Conservation (phyloP, 2,113 vertebrate species). For the Sialia sialis region DNA sequence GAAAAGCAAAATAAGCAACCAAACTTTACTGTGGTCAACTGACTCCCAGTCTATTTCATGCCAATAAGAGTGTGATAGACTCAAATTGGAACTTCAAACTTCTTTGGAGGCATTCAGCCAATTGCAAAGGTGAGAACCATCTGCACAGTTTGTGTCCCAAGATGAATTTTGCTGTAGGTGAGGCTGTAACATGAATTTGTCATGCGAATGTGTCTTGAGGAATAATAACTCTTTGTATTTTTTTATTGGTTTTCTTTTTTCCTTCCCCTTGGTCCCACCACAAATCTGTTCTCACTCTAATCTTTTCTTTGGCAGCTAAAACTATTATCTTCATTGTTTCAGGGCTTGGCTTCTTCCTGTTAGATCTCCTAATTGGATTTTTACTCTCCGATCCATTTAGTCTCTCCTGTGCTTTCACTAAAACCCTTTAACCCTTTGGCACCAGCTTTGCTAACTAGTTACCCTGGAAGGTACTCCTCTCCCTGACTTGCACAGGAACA, state of each 20-base stretch:
- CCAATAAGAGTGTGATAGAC: not conserved
- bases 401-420: not conserved
- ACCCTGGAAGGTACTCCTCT: not conserved
- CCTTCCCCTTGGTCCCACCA: not conserved
- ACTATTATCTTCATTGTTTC: conserved; percentile 40
- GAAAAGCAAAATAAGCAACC: not conserved
- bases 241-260: not conserved
- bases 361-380: conserved; percentile 57
- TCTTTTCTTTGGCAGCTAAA: conserved; percentile 38
- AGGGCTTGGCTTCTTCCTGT: conserved; percentile 24
- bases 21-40: not conserved
- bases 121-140: not conserved
- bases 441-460: not conserved
- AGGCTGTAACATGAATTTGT: not conserved
- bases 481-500: not conserved
- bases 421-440: conserved; percentile 3
- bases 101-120: not conserved
- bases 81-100: not conserved
- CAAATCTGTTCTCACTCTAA: not conserved
- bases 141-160: not conserved
- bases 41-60: not conserved
- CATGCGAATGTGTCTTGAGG: not conserved
- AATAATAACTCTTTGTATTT: not conserved
- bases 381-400: conserved; percentile 30
- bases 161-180: not conserved